Percentiles rank a stretch among this genome's conserved stretches.
These are phyloP conservation scores for Nasonia longicornis DNA, from an alignment of 1,140 invertebrate species.

Conservation along the genomic window DNA sequence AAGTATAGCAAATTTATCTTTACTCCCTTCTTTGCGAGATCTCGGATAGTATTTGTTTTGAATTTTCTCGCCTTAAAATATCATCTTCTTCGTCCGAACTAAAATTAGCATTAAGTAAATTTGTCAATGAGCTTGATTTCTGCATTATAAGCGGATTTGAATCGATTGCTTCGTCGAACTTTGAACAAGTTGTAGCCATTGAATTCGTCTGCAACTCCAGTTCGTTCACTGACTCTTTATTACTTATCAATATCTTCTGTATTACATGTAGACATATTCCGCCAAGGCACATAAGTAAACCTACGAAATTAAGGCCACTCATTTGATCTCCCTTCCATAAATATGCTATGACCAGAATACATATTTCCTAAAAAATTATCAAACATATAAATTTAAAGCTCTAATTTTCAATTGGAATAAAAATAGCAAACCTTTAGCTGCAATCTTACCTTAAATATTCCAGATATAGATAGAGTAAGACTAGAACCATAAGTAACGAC, in stretches of 20 bases:
- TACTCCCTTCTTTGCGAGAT: constrained; percentile 66
- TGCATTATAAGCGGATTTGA: constrained; percentile 61
- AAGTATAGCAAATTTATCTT: constrained; percentile 20
- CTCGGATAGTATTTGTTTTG: constrained; percentile 64
- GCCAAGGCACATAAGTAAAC: constrained; percentile 86
- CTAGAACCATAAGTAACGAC: constrained; percentile 96
- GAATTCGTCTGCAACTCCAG: constrained; percentile 63
- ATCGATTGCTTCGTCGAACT: constrained; percentile 58
- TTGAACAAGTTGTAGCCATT: constrained; percentile 52
- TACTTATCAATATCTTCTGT: constrained; percentile 74
- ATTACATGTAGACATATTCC: constrained; percentile 91
- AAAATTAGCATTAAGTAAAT: constrained; percentile 64
- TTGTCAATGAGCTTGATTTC: constrained; percentile 64
- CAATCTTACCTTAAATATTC: constrained; percentile 91
- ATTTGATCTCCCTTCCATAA: constrained; percentile 88
- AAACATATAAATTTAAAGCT: neutral
- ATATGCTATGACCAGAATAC: constrained; percentile 87
- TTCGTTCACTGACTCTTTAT: constrained; percentile 56
- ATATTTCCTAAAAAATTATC: constrained; percentile 83
- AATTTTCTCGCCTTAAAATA: constrained; percentile 57
- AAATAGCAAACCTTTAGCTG: neutral
- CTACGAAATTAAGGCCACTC: constrained; percentile 85
- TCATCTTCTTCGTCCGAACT: constrained; percentile 66
- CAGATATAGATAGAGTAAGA: constrained; percentile 94
- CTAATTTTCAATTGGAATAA: constrained; percentile 24